Percentiles rank a stretch among this genome's conserved stretches.
Evolutionary conservation across 92 coral and sea anemone species (phyloP).

Genomic region (Zoanthus sansibaricus): DNA sequence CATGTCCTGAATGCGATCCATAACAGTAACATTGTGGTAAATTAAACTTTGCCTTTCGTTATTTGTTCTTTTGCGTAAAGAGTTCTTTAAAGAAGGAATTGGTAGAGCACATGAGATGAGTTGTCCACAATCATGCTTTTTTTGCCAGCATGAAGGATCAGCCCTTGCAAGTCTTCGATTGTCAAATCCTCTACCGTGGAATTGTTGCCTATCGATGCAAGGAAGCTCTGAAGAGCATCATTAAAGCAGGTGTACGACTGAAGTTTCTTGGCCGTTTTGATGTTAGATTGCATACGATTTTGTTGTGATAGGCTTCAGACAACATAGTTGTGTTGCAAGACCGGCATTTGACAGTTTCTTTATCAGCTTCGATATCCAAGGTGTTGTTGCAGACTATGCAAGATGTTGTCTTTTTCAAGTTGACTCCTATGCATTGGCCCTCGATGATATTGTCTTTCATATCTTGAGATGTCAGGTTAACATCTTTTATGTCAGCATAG

Average conservation of each 20-base stretch:
- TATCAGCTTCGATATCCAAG: slow-evolving; percentile 39
- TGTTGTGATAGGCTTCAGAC: slow-evolving; percentile 39
- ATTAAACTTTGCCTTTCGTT: slow-evolving; percentile 3
- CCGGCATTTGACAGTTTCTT: slow-evolving; percentile 47
- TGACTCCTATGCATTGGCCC: slow-evolving; percentile 29
- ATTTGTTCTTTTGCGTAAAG: slow-evolving; percentile 4
- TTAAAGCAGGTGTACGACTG: slow-evolving; percentile 51
- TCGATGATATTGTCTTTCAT: slow-evolving; percentile 31
- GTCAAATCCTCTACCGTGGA: slow-evolving; percentile 9
- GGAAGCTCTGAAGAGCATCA: slow-evolving; percentile 57
- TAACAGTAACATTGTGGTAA: slow-evolving; percentile 6
- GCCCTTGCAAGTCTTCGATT: slow-evolving; percentile 49
- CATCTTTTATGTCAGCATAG: slow-evolving; percentile 6
- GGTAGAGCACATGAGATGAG: slow-evolving; percentile 49
- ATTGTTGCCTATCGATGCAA: slow-evolving; percentile 36
- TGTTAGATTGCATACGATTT: slow-evolving; percentile 46
- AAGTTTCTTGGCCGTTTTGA: slow-evolving; percentile 25
- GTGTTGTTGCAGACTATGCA: slow-evolving; percentile 35
- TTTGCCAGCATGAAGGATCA: slow-evolving; percentile 39
- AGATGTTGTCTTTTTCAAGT: slow-evolving; percentile 1
- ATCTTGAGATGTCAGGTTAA: slow-evolving; percentile 16
- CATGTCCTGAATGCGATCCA: slow-evolving; percentile 6
- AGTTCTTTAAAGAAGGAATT: slow-evolving; percentile 35
- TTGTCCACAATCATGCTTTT: slow-evolving; percentile 57
- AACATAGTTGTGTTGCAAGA: slow-evolving; percentile 61